A percentile compares a stretch with the other conserved stretches of the same genome.
These are phyloP conservation scores for Blastomussa wellsi DNA, from an alignment of 92 coral and sea anemone genomes.

Conservation along the genomic window DNA sequence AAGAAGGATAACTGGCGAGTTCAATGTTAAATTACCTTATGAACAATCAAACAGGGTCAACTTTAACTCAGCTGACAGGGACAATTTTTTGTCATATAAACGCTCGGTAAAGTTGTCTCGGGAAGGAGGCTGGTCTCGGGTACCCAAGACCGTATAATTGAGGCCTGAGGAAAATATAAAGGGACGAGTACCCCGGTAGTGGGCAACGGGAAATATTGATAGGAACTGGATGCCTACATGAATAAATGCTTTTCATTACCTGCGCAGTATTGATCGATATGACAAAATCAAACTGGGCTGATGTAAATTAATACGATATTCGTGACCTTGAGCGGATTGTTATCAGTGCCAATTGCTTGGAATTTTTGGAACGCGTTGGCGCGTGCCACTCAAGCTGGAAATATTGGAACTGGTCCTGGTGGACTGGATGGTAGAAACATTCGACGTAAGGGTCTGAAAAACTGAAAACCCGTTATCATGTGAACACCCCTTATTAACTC, in stretches of 20 bases:
- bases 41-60: no score
- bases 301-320: background rate
- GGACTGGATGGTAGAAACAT: background rate
- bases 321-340: background rate
- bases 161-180: background rate
- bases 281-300: background rate
- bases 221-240: background rate
- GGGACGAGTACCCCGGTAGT: background rate
- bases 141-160: no score
- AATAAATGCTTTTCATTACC: background rate
- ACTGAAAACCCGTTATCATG: no score
- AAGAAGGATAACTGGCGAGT: no score
- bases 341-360: background rate
- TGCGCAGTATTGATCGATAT: background rate
- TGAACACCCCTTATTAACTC: no score
- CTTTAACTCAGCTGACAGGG: no score
- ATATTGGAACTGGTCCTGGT: background rate
- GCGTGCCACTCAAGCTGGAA: slow-evolving; percentile 1
- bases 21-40: no score
- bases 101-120: no score
- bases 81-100: no score
- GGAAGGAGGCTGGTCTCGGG: no score
- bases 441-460: background rate
- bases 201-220: background rate
- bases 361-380: background rate